Base-by-base conservation (phyloP, 2,888 invertebrate genomes). In the Hemistola chrysoprasaria region DNA sequence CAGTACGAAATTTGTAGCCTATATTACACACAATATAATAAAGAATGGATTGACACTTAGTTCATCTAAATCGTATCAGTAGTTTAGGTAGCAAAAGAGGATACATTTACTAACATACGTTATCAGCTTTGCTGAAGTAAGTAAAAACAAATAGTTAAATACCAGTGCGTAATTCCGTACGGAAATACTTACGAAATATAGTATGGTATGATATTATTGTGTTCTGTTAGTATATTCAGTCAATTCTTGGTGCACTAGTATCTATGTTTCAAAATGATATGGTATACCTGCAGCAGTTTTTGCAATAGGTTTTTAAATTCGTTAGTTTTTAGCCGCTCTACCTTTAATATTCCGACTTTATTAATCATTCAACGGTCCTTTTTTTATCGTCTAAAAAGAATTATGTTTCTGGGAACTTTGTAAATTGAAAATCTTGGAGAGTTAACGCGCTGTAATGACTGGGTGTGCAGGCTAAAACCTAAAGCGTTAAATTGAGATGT, bases 401-500 rank as follows among this genome's bases (percentile, higher is more conserved):
- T 63, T 62, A 63, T 43, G 58, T 54, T 68, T 68, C 68, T 61
- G 50, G 59, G 66, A 68, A 69, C 48, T 65, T 68, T 55, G 62
- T 59, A 73, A 73, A 78, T 74, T 78, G 71, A 75, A 71, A 67
- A 71, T 55, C 55, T 50, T 34, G 47, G 39, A 40, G 47, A 56
- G 57, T 65, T 60, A 60, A 58, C 57, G 63, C 59, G 56, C 48
- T 58, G 62, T 71, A 71, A 76, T 77, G 57, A 69, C 53, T 58
- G 74, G 71, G 63, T 52, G 47, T 47, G 40, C 59, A 50, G 47
- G 51, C 56, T 47, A 63, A 63, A 65, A 65, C 61, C 62, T 70
- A 68, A 70, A 56, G 70, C 72, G 70, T 67, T 67, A 71, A 67
- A 74, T 68, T 65, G 59, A 66, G 62, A 60, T 46, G 59, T 68